Evolutionary conservation across 2,888 invertebrate genomes (phyloP).

Genomic region (Hedya salicella): DNA sequence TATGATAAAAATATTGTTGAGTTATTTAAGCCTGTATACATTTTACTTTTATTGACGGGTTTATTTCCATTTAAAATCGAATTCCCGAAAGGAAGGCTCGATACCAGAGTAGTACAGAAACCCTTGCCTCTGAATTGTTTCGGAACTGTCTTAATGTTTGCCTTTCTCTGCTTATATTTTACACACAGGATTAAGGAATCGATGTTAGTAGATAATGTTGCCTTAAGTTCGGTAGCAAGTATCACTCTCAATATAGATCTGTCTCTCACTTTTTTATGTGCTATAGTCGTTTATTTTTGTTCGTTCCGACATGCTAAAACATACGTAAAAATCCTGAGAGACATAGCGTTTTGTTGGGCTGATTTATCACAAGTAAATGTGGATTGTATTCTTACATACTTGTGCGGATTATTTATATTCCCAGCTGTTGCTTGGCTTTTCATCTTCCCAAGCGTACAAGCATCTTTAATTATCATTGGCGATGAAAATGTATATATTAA

Average conservation of each 20-base stretch:
- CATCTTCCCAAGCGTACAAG: not conserved
- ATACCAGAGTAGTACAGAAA: not conserved
- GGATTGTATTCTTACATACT: not conserved
- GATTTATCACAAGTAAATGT: not conserved
- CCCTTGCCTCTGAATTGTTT: not conserved
- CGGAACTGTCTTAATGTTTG: not conserved
- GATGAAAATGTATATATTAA: not conserved
- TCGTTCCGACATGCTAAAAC: not conserved
- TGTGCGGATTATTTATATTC: not conserved
- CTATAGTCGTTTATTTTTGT: constrained; percentile 6
- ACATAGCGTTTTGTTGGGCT: constrained; percentile 9
- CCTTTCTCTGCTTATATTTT: constrained; percentile 2
- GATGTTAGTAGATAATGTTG: not conserved
- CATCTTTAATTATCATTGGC: not conserved
- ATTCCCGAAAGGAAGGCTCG: constrained; percentile 22
- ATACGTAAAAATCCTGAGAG: not conserved
- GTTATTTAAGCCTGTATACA: constrained; percentile 16
- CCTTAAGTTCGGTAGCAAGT: not conserved
- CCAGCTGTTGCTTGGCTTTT: constrained; percentile 1
- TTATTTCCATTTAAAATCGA: constrained; percentile 23
- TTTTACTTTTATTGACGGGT: constrained; percentile 11
- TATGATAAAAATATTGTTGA: constrained; percentile 10
- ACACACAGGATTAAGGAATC: not conserved
- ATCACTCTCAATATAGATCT: not conserved
- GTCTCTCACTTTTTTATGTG: too few relatives aligned